These are phyloP conservation scores for Platycercus adscitus DNA, from an alignment of 2,113 vertebrate species.

Conservation along the genomic window DNA sequence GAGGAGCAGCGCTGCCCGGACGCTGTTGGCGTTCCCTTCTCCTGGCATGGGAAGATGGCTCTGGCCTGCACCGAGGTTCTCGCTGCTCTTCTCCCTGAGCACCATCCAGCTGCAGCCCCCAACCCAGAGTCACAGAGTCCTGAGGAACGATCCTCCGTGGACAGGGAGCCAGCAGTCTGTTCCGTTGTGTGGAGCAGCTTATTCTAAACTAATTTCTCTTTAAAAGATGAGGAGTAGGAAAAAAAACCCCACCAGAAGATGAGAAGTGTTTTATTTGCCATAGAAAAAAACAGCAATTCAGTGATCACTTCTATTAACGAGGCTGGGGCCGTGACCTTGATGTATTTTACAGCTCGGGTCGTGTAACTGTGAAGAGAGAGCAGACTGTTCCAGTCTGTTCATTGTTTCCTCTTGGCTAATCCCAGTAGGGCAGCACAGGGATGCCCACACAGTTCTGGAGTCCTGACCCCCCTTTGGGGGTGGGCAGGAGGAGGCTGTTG, in stretches of 20 bases:
- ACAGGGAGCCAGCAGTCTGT: conserved; percentile 62
- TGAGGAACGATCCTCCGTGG: conserved; percentile 54
- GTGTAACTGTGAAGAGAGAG: neutral
- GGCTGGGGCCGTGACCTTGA: conserved; percentile 58
- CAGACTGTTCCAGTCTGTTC: conserved; percentile 32
- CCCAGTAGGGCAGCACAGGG: fast-evolving
- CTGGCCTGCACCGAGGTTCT: neutral
- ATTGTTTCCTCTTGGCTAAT: neutral
- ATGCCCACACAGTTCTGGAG: neutral
- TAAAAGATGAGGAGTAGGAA: conserved; percentile 27
- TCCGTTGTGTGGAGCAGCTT: conserved; percentile 67
- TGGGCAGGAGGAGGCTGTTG: neutral
- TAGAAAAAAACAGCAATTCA: conserved; percentile 46
- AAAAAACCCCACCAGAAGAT: neutral
- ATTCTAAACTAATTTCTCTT: conserved; percentile 63
- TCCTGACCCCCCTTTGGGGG: conserved; percentile 12
- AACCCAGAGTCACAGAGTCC: neutral
- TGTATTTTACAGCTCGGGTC: neutral
- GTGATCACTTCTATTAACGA: conserved; percentile 62
- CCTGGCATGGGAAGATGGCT: neutral
- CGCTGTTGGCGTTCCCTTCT: neutral
- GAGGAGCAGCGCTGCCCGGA: neutral
- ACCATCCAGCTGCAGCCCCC: neutral
- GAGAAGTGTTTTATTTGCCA: conserved; percentile 27
- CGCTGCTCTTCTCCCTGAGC: neutral